Evolutionary conservation across 2,113 vertebrate species (phyloP).

Genomic region (Thamnaconus septentrionalis): DNA sequence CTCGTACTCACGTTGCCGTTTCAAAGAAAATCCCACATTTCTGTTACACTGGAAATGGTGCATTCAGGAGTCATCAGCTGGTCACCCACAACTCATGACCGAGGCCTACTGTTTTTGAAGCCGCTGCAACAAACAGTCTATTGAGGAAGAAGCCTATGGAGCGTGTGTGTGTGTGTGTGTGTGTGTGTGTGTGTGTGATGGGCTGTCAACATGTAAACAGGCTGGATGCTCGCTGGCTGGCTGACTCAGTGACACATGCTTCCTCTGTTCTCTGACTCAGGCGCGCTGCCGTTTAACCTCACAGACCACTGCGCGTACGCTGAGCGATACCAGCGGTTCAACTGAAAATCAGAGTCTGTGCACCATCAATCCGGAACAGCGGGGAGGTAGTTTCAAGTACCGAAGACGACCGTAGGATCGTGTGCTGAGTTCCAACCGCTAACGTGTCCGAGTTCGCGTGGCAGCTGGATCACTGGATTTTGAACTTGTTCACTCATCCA

Average conservation of each 20-base stretch:
- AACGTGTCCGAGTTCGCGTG: too few relatives aligned
- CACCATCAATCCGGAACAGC: too few relatives aligned
- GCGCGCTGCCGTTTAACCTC: neutral
- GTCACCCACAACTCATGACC: constrained; percentile 47
- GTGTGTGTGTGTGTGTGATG: constrained; percentile 50
- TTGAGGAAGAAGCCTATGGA: constrained; percentile 47
- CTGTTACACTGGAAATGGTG: neutral
- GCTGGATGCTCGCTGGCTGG: constrained; percentile 23
- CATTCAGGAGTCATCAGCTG: constrained; percentile 29
- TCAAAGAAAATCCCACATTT: too few relatives aligned
- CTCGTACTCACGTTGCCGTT: too few relatives aligned
- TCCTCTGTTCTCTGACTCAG: constrained; percentile 52
- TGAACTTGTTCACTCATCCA: too few relatives aligned
- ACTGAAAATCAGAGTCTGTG: neutral
- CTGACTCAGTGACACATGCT: constrained; percentile 60
- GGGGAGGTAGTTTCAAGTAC: too few relatives aligned
- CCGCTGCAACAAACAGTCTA: constrained; percentile 40
- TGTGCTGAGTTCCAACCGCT: too few relatives aligned
- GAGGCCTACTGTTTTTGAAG: constrained; percentile 17
- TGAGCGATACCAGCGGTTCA: neutral
- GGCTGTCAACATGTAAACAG: constrained; percentile 55
- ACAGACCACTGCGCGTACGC: neutral
- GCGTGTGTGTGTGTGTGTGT: constrained; percentile 23
- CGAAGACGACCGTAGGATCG: too few relatives aligned
- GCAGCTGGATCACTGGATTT: too few relatives aligned